A percentile compares a stretch with the other conserved stretches of the same genome.
Conservation (phyloP, 2,888 invertebrate species). For the Hybos culiciformis region DNA sequence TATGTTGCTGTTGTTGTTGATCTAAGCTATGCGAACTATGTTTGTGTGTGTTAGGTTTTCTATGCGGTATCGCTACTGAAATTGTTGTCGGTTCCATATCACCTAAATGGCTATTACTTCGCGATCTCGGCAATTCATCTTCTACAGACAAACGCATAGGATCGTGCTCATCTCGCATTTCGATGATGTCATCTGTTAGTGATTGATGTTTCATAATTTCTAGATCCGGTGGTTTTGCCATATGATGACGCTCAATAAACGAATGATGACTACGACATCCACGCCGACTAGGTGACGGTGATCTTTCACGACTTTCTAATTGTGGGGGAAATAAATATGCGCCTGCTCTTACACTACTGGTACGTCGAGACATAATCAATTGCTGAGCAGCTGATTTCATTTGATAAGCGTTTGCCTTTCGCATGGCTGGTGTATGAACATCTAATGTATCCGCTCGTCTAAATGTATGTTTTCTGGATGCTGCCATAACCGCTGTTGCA, state of each 20-base stretch:
- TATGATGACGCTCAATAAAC: slow-evolving; percentile 25
- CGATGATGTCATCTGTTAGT: slow-evolving; percentile 32
- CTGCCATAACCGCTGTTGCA: slow-evolving; percentile 3
- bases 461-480: slow-evolving; percentile 29
- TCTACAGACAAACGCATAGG: slow-evolving; percentile 32
- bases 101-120: slow-evolving; percentile 32
- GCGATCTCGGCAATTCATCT: slow-evolving; percentile 25
- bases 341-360: slow-evolving; percentile 33
- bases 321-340: slow-evolving; percentile 31
- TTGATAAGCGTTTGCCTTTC: slow-evolving; percentile 37
- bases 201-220: slow-evolving; percentile 32
- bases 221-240: slow-evolving; percentile 23
- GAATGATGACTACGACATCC: slow-evolving; percentile 35
- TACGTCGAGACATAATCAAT: slow-evolving; percentile 21
- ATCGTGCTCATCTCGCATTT: slow-evolving; percentile 23
- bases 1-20: slow-evolving; percentile 28
- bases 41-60: slow-evolving; percentile 14
- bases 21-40: slow-evolving; percentile 20
- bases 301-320: slow-evolving; percentile 24
- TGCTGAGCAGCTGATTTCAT: slow-evolving; percentile 26
- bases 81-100: slow-evolving; percentile 23
- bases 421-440: slow-evolving; percentile 34
- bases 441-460: slow-evolving; percentile 36
- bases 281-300: slow-evolving; percentile 33
- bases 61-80: slow-evolving; percentile 1